Evolutionary conservation across 2,888 invertebrate species (phyloP).

Genomic region (Octodonta nipae): DNA sequence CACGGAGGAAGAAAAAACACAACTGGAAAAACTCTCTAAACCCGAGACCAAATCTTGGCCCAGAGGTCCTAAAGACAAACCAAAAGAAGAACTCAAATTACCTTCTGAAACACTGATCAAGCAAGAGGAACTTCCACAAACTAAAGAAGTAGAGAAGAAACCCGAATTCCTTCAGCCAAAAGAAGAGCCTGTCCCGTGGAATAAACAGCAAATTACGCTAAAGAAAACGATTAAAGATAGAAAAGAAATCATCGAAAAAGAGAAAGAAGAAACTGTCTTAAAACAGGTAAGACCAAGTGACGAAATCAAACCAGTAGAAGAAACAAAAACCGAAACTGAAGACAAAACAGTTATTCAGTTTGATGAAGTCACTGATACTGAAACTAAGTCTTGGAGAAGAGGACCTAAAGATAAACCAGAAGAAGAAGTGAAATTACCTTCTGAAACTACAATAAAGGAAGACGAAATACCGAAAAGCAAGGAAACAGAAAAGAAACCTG

Average conservation of each 20-base stretch:
- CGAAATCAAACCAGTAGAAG: background rate
- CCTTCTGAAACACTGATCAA: too few relatives aligned
- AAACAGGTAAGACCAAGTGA: conserved; percentile 8
- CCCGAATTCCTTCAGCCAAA: conserved; percentile 10
- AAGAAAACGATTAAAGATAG: conserved; percentile 34
- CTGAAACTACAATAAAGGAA: background rate
- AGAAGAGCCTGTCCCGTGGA: conserved; percentile 38
- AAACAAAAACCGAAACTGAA: background rate
- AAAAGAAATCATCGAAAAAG: conserved; percentile 29
- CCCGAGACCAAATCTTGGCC: conserved; percentile 7
- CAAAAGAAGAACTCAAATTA: conserved; percentile 3
- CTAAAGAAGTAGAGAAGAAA: background rate
- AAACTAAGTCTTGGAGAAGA: conserved; percentile 2
- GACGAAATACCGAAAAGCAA: background rate
- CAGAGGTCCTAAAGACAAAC: conserved; percentile 10
- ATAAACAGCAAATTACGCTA: conserved; percentile 46
- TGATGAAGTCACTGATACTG: background rate
- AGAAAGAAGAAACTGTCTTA: conserved; percentile 16
- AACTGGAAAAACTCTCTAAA: background rate
- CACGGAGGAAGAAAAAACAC: conserved; percentile 2
- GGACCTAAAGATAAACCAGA: conserved; percentile 21
- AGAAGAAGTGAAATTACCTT: conserved; percentile 10
- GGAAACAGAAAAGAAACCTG: conserved; percentile 15
- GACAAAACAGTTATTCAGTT: background rate
- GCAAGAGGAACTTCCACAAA: conserved; percentile 1